Evolutionary conservation across 2,797 vertebrate genomes (phyloP).

Genomic region (Coendou prehensilis): DNA sequence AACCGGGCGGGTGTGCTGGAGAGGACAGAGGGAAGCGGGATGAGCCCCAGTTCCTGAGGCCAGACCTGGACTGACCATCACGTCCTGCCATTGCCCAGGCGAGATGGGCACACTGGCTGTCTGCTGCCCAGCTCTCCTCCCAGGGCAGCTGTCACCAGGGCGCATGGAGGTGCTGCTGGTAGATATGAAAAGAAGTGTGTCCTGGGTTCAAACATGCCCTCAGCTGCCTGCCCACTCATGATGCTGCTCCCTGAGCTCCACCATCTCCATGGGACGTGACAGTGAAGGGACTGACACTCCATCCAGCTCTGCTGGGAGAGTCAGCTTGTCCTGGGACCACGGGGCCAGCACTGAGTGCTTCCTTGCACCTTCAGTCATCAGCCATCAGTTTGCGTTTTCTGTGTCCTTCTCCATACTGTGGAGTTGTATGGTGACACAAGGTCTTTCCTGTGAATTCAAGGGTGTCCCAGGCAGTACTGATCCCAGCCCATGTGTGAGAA

Average conservation of each 20-base stretch:
- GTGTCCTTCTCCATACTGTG: neutral
- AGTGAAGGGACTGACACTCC: neutral
- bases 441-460: neutral
- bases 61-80: neutral
- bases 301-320: neutral
- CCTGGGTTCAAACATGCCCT: neutral
- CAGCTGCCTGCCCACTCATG: fast-evolving
- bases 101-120: neutral
- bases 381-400: neutral
- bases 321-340: neutral
- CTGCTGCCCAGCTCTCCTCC: no score
- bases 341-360: fast-evolving
- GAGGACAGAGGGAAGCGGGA: neutral
- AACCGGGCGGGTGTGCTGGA: no score
- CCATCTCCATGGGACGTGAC: neutral
- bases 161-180: neutral
- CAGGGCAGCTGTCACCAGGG: neutral
- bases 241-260: neutral
- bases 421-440: neutral
- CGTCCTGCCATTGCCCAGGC: neutral
- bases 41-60: neutral
- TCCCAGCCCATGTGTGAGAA: neutral
- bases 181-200: neutral
- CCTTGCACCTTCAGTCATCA: fast-evolving
- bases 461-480: fast-evolving